phyloP scores from a whole-genome alignment of 2,797 vertebrate species.

The Aratinga solstitialis region DNA sequence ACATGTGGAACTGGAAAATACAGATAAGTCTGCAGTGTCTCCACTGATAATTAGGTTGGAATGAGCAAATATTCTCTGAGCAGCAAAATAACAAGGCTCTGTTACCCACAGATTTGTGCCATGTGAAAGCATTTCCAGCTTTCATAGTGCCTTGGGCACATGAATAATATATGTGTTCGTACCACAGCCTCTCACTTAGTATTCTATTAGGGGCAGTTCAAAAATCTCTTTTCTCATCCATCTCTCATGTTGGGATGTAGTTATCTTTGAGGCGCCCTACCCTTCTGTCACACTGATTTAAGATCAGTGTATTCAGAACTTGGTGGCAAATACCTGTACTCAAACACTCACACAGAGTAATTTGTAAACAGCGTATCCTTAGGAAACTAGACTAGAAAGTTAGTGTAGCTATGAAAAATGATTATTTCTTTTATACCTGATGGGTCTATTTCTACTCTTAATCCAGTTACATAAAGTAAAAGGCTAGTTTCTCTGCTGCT shows the following conservation, averaged over 20 bases:
- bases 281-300: neutral
- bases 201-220: neutral
- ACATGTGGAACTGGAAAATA: neutral
- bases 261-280: neutral
- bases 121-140: slow-evolving; percentile 11
- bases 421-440: neutral
- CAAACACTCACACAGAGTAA: neutral
- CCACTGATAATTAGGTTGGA: neutral
- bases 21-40: neutral
- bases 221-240: neutral
- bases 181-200: neutral
- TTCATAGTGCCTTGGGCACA: neutral
- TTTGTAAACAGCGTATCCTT: neutral
- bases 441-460: neutral
- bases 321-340: neutral
- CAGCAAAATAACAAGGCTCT: neutral
- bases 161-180: slow-evolving; percentile 31
- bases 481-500: neutral
- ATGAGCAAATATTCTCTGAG: slow-evolving; percentile 17
- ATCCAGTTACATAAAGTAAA: neutral
- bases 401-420: neutral
- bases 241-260: neutral
- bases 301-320: neutral
- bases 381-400: neutral
- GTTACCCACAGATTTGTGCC: neutral